Conservation (phyloP, 2,113 vertebrate genomes). For the Myiagra hebetior region DNA sequence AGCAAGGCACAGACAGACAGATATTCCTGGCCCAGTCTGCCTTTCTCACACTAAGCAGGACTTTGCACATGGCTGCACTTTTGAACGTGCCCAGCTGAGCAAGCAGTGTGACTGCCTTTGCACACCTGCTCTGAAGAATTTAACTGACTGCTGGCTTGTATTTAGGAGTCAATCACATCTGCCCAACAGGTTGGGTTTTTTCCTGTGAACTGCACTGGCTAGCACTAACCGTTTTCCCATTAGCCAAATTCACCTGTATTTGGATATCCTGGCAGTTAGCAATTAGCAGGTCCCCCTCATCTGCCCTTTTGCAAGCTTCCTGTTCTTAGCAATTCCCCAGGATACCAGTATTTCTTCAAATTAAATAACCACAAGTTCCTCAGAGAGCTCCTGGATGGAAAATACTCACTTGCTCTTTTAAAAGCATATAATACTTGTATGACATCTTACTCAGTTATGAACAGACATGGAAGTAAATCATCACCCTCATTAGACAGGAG, state of each 20-base stretch:
- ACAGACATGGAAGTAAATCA: not conserved
- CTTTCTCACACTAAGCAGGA: not conserved
- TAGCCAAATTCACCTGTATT: not conserved
- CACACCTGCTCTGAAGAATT: not conserved
- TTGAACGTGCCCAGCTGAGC: not conserved
- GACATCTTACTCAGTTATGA: not conserved
- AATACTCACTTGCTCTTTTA: not conserved
- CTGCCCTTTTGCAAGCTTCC: not conserved
- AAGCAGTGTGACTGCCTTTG: not conserved
- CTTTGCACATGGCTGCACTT: not conserved
- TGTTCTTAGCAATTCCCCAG: not conserved
- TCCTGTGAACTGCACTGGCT: not conserved
- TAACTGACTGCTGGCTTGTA: not conserved
- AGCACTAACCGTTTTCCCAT: not conserved
- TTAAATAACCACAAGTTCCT: not conserved
- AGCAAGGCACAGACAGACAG: not conserved
- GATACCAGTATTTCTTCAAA: not conserved
- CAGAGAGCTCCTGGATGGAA: not conserved
- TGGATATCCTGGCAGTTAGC: not conserved
- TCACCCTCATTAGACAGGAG: not conserved
- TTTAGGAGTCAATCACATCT: not conserved
- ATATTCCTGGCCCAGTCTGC: not conserved
- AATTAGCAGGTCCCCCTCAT: not conserved
- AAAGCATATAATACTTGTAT: not conserved
- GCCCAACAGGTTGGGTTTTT: not conserved